Evolutionary conservation across 2,113 vertebrate species (phyloP).

Genomic region (Pseudopodoces humilis): DNA sequence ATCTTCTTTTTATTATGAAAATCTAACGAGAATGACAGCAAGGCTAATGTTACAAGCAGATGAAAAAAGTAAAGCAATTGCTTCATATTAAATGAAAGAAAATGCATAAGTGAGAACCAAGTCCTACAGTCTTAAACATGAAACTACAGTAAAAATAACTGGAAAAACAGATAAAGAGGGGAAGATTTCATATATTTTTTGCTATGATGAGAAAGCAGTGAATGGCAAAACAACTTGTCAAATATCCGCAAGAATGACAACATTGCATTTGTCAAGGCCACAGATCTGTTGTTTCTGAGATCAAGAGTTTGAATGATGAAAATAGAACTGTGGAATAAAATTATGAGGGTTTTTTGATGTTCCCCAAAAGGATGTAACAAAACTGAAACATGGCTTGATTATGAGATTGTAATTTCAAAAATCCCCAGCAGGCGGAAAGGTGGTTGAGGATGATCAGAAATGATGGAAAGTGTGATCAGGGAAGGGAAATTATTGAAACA

Average conservation of each 20-base stretch:
- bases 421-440: background rate
- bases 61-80: background rate
- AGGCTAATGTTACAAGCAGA: background rate
- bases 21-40: background rate
- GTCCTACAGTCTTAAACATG: background rate
- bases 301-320: background rate
- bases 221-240: background rate
- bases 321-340: background rate
- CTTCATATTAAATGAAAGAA: background rate
- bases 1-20: background rate
- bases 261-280: background rate
- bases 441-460: background rate
- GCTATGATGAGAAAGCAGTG: background rate
- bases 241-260: background rate
- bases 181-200: background rate
- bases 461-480: background rate
- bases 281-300: background rate
- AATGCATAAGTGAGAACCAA: background rate
- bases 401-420: background rate
- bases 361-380: background rate
- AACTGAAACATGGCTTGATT: background rate
- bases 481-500: background rate
- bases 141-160: background rate
- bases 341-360: background rate
- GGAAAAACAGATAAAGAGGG: background rate